These are phyloP conservation scores for Semnornis frantzii DNA, from an alignment of 2,113 vertebrate species.

Conservation along the genomic window DNA sequence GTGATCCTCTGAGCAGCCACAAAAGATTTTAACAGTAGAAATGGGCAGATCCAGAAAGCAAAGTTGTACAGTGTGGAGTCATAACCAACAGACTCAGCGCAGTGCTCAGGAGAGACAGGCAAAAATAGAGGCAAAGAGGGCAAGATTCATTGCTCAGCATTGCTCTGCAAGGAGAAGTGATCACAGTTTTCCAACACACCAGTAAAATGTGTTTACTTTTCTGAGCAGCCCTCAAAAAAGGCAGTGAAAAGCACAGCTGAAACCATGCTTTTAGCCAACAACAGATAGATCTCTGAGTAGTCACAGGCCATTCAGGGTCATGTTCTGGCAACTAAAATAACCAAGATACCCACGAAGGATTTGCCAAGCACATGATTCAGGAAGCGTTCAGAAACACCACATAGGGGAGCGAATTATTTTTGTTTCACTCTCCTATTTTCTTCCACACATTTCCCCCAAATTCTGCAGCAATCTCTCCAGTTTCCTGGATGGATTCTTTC, in stretches of 20 bases:
- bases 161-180: background rate
- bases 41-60: background rate
- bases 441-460: background rate
- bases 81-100: background rate
- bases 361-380: background rate
- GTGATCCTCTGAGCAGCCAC: background rate
- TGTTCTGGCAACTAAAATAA: conserved; percentile 8
- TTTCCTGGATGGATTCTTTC: conserved; percentile 30
- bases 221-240: background rate
- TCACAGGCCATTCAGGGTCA: background rate
- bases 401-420: conserved; percentile 11
- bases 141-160: background rate
- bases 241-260: background rate
- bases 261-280: background rate
- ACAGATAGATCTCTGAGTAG: background rate
- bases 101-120: background rate
- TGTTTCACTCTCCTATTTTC: conserved; percentile 18
- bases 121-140: background rate
- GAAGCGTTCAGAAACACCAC: background rate
- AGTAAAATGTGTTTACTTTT: conserved; percentile 6
- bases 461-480: conserved; percentile 35
- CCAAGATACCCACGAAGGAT: background rate
- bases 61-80: background rate
- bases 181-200: background rate
- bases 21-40: background rate